phyloP scores from a whole-genome alignment of 2,113 vertebrate genomes.

The Sphyrna mokarran region DNA sequence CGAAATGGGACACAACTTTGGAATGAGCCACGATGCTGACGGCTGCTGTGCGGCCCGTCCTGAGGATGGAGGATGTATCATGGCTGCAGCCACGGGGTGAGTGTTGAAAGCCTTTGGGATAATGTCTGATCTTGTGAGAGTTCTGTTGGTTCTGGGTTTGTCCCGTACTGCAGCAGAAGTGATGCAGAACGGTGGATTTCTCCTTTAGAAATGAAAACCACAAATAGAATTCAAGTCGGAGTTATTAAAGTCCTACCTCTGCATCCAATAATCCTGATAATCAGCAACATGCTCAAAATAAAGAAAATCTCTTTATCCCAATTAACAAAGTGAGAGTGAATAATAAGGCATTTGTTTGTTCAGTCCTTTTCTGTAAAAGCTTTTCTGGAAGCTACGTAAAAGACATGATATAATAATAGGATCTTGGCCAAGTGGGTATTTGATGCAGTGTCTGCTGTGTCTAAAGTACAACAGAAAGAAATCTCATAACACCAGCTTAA shows the following conservation, averaged over 20 bases:
- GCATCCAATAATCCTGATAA: not conserved
- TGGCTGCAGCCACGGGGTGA: conserved; percentile 94
- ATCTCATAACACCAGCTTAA: no score
- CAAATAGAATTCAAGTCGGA: not conserved
- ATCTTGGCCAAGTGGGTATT: not conserved
- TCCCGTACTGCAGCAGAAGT: not conserved
- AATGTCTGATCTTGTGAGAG: no score
- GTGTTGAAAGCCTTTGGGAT: conserved; percentile 20
- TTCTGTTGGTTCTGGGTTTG: no score
- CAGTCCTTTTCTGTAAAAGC: not conserved
- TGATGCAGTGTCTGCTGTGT: not conserved
- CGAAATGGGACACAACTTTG: conserved; percentile 97
- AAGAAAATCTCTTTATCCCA: not conserved
- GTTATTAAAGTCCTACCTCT: not conserved
- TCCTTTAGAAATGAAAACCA: not conserved
- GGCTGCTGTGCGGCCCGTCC: conserved; percentile 74
- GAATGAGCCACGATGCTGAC: conserved; percentile 82
- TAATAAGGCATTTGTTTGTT: not conserved
- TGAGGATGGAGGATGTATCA: conserved; percentile 89
- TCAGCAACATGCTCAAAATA: not conserved
- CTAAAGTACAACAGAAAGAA: not conserved
- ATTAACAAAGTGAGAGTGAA: not conserved
- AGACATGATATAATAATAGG: not conserved
- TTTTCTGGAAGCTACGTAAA: not conserved
- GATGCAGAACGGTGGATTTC: not conserved